These are phyloP conservation scores for Anguilla marmorata DNA, from an alignment of 2,797 vertebrate species.

Conservation along the genomic window DNA sequence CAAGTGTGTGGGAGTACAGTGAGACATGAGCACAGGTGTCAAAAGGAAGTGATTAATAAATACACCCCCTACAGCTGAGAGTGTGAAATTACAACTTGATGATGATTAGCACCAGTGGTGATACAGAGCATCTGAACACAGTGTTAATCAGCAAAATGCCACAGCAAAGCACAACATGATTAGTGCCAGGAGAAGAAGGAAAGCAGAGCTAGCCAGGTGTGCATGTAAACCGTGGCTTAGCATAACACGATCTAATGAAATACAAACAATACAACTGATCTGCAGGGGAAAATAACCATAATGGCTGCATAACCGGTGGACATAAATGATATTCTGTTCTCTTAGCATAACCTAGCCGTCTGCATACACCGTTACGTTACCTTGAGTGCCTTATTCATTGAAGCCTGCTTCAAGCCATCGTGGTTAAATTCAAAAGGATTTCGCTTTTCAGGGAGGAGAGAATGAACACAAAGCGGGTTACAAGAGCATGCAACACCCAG, in stretches of 20 bases:
- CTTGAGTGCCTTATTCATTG: constrained; percentile 94
- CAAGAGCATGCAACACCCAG: constrained; percentile 74
- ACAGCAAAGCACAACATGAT: neutral
- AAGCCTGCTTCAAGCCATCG: constrained; percentile 91
- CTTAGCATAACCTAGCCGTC: neutral
- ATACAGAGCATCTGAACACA: neutral
- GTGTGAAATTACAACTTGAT: neutral
- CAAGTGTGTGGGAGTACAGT: neutral
- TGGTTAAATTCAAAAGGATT: constrained; percentile 93
- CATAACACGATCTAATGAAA: neutral
- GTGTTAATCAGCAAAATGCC: neutral
- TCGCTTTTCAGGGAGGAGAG: constrained; percentile 88
- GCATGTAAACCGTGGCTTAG: neutral
- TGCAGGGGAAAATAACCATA: neutral
- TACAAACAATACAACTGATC: neutral
- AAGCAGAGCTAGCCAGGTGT: neutral
- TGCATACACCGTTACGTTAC: constrained; percentile 76
- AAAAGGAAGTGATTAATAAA: neutral
- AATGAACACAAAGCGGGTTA: constrained; percentile 81
- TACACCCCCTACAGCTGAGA: neutral
- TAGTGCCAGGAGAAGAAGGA: neutral
- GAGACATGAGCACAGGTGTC: neutral
- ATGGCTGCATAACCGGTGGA: neutral
- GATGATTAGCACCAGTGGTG: neutral
- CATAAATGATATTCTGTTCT: neutral